Evolutionary conservation across 2,888 invertebrate genomes (phyloP).

Genomic region (Drosophila borborema): DNA sequence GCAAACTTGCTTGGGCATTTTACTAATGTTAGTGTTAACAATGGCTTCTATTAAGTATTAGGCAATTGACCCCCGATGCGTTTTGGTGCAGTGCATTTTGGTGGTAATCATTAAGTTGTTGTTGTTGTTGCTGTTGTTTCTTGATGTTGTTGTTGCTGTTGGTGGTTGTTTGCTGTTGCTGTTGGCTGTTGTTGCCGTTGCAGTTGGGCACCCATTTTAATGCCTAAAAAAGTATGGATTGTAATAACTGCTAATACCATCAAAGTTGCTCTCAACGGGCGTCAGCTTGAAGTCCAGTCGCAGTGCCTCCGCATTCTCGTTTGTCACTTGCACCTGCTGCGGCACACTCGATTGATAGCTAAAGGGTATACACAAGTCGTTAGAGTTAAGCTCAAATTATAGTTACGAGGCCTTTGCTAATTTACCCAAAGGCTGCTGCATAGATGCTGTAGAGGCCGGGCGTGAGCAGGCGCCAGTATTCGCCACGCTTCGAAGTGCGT

Average conservation of each 20-base stretch:
- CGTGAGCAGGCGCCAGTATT: constrained; percentile 96
- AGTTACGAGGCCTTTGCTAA: neutral
- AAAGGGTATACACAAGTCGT: constrained; percentile 1
- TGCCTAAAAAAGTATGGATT: constrained; percentile 84
- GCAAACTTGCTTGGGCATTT: constrained; percentile 6
- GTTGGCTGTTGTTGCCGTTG: constrained; percentile 1
- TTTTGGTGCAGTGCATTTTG: constrained; percentile 23
- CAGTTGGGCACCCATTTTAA: constrained; percentile 51
- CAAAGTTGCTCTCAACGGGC: constrained; percentile 83
- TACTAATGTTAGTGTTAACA: constrained; percentile 34
- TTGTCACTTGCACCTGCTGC: constrained; percentile 83
- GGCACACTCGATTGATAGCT: constrained; percentile 86
- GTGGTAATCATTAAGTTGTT: constrained; percentile 15
- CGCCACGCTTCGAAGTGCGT: constrained; percentile 92
- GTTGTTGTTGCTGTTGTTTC: neutral
- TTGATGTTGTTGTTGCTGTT: neutral
- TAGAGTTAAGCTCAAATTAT: neutral
- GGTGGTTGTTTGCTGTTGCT: neutral
- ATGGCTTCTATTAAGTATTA: constrained; percentile 20
- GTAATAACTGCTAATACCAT: constrained; percentile 84
- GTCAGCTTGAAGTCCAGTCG: constrained; percentile 84
- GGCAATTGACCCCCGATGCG: constrained; percentile 19
- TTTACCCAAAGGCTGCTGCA: constrained; percentile 90
- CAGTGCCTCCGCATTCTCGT: constrained; percentile 80
- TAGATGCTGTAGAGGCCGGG: constrained; percentile 94